phyloP scores from a whole-genome alignment of 2,888 invertebrate genomes.

The Magallana nippona region DNA sequence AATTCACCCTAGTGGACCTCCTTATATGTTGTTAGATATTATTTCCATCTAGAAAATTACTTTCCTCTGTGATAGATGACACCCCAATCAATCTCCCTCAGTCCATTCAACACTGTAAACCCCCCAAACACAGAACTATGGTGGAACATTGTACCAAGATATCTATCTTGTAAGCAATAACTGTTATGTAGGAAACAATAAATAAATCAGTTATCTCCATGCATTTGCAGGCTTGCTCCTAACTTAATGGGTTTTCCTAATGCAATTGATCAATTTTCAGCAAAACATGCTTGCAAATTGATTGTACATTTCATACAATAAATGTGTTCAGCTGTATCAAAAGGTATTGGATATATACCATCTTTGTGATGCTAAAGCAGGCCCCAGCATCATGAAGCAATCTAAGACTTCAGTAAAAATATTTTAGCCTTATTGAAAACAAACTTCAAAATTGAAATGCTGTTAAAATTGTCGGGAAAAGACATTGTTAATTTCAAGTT shows the following conservation, averaged over 20 bases:
- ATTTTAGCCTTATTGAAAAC: no score
- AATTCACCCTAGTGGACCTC: not conserved
- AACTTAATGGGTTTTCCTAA: not conserved
- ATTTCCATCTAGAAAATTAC: not conserved
- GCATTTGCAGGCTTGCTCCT: not conserved
- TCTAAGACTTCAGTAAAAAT: no score
- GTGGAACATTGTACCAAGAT: constrained; percentile 4
- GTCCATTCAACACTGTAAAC: not conserved
- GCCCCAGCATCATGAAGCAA: no score
- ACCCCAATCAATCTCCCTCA: constrained; percentile 1
- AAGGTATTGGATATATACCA: no score
- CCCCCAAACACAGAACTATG: not conserved
- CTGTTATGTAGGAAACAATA: not conserved
- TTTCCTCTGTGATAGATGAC: constrained; percentile 1
- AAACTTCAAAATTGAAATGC: no score
- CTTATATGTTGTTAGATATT: not conserved
- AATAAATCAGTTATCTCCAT: constrained; percentile 13
- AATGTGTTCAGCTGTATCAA: no score
- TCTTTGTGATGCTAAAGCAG: no score
- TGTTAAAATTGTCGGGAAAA: no score
- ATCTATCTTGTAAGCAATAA: no score
- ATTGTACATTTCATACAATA: no score
- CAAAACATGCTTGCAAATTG: not conserved
- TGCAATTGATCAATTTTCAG: constrained; percentile 15
- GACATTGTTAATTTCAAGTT: no score